A percentile compares a stretch with the other conserved stretches of the same genome.
These are phyloP conservation scores for Gastrophryne carolinensis DNA, from an alignment of 2,797 vertebrate species.

Conservation along the genomic window DNA sequence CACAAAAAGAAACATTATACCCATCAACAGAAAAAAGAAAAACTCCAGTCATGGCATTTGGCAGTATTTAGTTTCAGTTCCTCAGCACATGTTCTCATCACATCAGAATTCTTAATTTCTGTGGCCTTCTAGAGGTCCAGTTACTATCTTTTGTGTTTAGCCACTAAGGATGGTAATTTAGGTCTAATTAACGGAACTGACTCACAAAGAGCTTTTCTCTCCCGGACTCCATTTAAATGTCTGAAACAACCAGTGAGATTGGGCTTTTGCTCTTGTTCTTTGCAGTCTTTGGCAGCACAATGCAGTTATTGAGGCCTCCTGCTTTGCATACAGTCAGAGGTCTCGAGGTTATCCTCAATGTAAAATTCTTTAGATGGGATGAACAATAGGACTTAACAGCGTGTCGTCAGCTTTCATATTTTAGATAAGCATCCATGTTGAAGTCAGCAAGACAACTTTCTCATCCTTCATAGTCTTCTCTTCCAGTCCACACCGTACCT, in stretches of 20 bases:
- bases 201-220: slow-evolving; percentile 71
- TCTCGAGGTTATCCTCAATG: slow-evolving; percentile 80
- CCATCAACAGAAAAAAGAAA: slow-evolving; percentile 35
- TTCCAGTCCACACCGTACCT: slow-evolving; percentile 55
- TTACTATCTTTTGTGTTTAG: slow-evolving; percentile 69
- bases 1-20: slow-evolving; percentile 41
- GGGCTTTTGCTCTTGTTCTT: slow-evolving; percentile 61
- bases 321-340: slow-evolving; percentile 80
- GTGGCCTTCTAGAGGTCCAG: slow-evolving; percentile 64
- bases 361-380: slow-evolving; percentile 72
- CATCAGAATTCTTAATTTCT: slow-evolving; percentile 69
- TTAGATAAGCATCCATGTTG: slow-evolving; percentile 58
- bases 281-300: slow-evolving; percentile 65
- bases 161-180: slow-evolving; percentile 72
- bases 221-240: slow-evolving; percentile 64
- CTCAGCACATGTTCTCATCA: slow-evolving; percentile 62
- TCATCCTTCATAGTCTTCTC: slow-evolving; percentile 48
- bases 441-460: slow-evolving; percentile 55
- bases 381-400: slow-evolving; percentile 61
- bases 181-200: slow-evolving; percentile 77
- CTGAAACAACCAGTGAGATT: slow-evolving; percentile 65
- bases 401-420: slow-evolving; percentile 59
- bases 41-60: slow-evolving; percentile 21
- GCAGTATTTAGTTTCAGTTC: slow-evolving; percentile 59
- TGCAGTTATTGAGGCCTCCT: slow-evolving; percentile 68